Evolutionary conservation across 2,888 invertebrate species (phyloP).

Genomic region (Lydus trimaculatus): DNA sequence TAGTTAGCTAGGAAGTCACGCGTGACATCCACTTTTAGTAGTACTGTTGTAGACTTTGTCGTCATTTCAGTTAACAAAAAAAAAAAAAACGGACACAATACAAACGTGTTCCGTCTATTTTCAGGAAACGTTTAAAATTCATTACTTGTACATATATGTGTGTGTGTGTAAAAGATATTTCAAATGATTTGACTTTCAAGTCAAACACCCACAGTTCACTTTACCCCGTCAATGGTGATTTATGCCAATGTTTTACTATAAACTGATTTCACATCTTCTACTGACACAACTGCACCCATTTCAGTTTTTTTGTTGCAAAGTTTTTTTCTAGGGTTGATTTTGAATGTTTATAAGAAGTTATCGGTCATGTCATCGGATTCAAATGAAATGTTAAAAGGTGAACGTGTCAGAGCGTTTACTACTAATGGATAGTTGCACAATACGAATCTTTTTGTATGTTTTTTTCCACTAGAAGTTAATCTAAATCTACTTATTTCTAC

Average conservation of each 20-base stretch:
- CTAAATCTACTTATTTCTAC: too few relatives aligned
- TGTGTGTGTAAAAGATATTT: slow-evolving; percentile 1
- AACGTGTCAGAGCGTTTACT: too few relatives aligned
- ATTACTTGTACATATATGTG: neutral
- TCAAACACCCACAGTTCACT: neutral
- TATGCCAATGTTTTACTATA: neutral
- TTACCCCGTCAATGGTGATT: slow-evolving; percentile 3
- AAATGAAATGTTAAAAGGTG: neutral
- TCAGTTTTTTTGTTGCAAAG: neutral
- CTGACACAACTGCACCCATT: neutral
- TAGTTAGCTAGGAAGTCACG: slow-evolving; percentile 33
- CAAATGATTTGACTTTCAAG: neutral
- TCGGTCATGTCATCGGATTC: neutral
- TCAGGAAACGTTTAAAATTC: slow-evolving; percentile 5
- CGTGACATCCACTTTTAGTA: slow-evolving; percentile 24
- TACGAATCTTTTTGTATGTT: too few relatives aligned
- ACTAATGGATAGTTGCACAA: neutral
- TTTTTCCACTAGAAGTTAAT: too few relatives aligned
- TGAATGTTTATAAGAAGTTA: neutral
- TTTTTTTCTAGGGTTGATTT: neutral
- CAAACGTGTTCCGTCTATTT: neutral
- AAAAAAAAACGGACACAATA: neutral
- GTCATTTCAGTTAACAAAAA: neutral
- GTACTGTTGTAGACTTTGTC: neutral
- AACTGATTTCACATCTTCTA: slow-evolving; percentile 2